Base-by-base conservation (phyloP, 2,113 vertebrate genomes). In the Uria aalge region DNA sequence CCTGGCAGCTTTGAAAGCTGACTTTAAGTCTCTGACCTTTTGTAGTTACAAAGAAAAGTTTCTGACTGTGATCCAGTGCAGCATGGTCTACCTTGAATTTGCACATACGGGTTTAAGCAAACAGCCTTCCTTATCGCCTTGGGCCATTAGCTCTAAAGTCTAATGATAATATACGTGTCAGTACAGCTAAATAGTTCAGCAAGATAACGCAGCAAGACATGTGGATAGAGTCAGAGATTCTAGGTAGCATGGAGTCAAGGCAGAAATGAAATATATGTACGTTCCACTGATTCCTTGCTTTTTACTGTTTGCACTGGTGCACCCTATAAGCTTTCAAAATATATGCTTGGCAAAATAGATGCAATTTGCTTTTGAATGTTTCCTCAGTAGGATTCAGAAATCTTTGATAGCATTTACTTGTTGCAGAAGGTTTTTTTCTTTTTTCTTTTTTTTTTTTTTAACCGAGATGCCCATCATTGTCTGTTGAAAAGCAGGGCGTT, bases 401-500 rank as follows among this genome's bases (percentile, higher is more conserved):
- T 79, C 90, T 86, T 74, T 93, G 67, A 53, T 91, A 88, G 66
- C 71, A 72, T 80, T 80, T 93, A 74, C 43, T 71, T 94, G 56
- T 92, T 93, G 85, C 60, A 83, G 79, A 87, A 92, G 69, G 34
- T 45, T 93, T 91, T 78, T 86, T 92, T 38, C 14, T n/a, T 81
- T 34, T 75, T 36, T 63, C 83, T 92, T n/a, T 30, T 27, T 64
- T 22, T 41, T 72, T 84, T 81, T 67, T 78, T 48, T 20, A 80
- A 69, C 69, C 30, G 6, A 95, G 91, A 76, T 97, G 93, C 87
- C 95, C 96, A 94, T 95, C 92, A 85, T 50, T 94, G 88, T 94
- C 82, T 96, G 89, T 85, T 95, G 92, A 96, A 96, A 95, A 92
- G 79, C 75, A 95, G 92, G 95, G 94, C 88, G 94, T 97, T 96